Evolutionary conservation across 2,888 invertebrate species (phyloP).

Genomic region (Antheraea yamamai): DNA sequence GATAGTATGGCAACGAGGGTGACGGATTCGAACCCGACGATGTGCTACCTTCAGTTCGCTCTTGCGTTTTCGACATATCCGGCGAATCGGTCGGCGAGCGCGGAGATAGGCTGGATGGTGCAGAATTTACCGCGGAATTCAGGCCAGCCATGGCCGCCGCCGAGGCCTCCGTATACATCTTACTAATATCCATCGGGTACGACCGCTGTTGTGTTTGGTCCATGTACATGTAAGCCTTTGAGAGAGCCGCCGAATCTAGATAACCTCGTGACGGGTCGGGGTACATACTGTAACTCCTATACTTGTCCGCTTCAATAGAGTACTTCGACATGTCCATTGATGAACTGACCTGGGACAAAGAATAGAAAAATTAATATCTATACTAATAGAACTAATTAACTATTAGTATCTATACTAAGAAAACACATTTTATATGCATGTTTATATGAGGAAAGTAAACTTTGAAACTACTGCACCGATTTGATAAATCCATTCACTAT

Average conservation of each 20-base stretch:
- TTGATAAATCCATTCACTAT: too few relatives aligned
- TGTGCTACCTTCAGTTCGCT: conserved; percentile 81
- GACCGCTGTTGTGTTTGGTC: conserved; percentile 82
- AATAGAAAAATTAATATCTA: neutral
- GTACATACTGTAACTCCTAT: conserved; percentile 89
- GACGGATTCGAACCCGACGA: conserved; percentile 85
- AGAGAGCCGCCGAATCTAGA: conserved; percentile 87
- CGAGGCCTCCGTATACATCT: conserved; percentile 85
- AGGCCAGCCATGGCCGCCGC: conserved; percentile 82
- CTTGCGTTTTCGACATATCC: conserved; percentile 74
- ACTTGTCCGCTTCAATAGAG: conserved; percentile 89
- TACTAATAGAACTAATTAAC: neutral
- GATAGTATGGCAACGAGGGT: conserved; percentile 83
- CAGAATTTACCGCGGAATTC: conserved; percentile 71
- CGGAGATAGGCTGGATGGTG: conserved; percentile 72
- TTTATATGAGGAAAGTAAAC: too few relatives aligned
- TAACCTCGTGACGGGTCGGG: conserved; percentile 87
- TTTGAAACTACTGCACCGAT: too few relatives aligned
- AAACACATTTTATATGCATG: too few relatives aligned
- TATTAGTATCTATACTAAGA: too few relatives aligned
- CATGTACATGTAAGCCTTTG: conserved; percentile 90
- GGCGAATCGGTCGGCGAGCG: conserved; percentile 81
- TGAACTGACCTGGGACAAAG: conserved; percentile 83
- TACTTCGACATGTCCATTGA: conserved; percentile 91
- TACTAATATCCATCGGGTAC: conserved; percentile 85